Evolutionary conservation across 2,113 vertebrate species (phyloP).

Genomic region (Leptocoma aspasia): DNA sequence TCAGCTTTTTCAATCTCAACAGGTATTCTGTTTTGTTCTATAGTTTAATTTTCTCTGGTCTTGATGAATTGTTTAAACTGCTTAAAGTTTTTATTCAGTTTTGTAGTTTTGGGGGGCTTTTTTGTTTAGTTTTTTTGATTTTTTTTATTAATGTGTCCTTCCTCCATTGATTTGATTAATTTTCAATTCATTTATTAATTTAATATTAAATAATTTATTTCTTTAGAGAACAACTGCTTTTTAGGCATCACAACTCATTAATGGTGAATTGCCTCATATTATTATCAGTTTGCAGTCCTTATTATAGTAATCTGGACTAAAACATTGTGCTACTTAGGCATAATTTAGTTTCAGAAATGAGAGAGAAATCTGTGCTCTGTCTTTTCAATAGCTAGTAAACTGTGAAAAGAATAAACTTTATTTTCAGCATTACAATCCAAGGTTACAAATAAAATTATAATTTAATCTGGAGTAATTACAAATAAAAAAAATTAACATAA

Average conservation of each 20-base stretch:
- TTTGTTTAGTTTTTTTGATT: background rate
- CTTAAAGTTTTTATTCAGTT: constrained; percentile 32
- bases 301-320: background rate
- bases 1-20: background rate
- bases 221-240: constrained; percentile 28
- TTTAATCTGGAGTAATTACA: background rate
- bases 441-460: background rate
- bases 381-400: background rate
- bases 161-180: background rate
- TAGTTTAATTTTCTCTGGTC: constrained; percentile 39
- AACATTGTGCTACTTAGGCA: background rate
- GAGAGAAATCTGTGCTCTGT: background rate
- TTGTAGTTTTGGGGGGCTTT: background rate
- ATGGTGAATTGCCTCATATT: constrained; percentile 25
- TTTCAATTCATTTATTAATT: constrained; percentile 50
- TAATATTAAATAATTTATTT: constrained; percentile 43
- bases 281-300: constrained; percentile 59
- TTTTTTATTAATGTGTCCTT: background rate
- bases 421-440: background rate
- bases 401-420: background rate
- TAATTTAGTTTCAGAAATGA: background rate
- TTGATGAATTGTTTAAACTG: constrained; percentile 43
- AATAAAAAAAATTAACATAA: background rate
- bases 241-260: constrained; percentile 60
- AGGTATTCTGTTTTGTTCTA: constrained; percentile 5